These are phyloP conservation scores for Sorex fumeus DNA, from an alignment of 2,113 vertebrate genomes.

Conservation along the genomic window DNA sequence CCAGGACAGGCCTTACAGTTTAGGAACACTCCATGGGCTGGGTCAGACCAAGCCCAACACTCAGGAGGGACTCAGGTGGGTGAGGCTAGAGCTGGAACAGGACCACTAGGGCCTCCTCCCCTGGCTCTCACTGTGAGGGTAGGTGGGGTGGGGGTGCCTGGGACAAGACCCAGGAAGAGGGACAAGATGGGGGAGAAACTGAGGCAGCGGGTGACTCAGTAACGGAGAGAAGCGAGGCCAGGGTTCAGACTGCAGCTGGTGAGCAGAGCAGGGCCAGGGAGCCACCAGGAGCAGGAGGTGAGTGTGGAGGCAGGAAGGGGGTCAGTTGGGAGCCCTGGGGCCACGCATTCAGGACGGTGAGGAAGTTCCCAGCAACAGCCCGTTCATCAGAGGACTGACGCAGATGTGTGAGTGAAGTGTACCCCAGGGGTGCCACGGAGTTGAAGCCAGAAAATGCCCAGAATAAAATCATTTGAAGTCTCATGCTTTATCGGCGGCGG, in stretches of 20 bases:
- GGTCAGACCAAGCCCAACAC: neutral
- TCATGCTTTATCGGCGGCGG: conserved; percentile 55
- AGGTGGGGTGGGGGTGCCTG: too few species aligned
- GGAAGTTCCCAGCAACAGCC: neutral
- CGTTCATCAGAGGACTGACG: neutral
- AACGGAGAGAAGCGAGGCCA: neutral
- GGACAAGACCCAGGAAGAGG: neutral
- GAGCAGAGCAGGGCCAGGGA: neutral
- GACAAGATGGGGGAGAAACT: neutral
- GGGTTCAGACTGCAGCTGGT: neutral
- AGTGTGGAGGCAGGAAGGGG: neutral
- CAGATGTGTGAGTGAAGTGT: neutral
- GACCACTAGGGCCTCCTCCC: too few species aligned
- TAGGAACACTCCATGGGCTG: neutral
- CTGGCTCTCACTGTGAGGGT: too few species aligned
- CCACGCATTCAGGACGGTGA: neutral
- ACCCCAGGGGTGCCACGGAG: neutral
- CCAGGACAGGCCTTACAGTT: neutral
- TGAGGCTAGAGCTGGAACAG: neutral
- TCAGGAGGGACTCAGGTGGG: neutral
- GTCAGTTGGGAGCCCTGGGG: neutral
- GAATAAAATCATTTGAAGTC: conserved; percentile 71
- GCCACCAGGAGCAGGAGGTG: neutral
- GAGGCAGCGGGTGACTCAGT: neutral
- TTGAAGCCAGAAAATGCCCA: conserved; percentile 62